Conservation (phyloP, 1,140 invertebrate genomes). For the Diprion similis region DNA sequence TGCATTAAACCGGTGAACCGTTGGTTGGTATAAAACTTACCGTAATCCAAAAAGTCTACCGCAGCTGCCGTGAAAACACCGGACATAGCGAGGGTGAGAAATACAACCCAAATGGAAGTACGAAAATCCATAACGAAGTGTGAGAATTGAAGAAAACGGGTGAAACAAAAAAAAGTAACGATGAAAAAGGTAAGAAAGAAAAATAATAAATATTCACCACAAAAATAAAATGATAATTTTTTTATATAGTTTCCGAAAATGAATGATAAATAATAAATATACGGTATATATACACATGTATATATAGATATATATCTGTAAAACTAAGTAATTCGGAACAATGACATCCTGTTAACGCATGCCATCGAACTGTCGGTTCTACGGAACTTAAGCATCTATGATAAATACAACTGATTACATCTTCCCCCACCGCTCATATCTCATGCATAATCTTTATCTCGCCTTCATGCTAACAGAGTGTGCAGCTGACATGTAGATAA, state of each 20-base stretch:
- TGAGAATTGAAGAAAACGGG: too few species aligned
- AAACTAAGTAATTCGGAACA: not conserved
- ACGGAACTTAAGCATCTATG: slow-evolving; percentile 43
- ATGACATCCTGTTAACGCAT: not conserved
- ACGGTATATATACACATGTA: not conserved
- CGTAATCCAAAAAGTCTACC: not conserved
- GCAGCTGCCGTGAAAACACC: not conserved
- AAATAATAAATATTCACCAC: not conserved
- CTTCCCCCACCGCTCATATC: slow-evolving; percentile 31
- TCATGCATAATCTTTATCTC: slow-evolving; percentile 16
- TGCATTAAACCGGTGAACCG: not conserved
- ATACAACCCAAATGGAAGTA: not conserved
- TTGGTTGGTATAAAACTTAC: not conserved
- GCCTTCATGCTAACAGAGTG: not conserved
- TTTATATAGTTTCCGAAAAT: too few species aligned
- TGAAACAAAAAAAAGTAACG: too few species aligned
- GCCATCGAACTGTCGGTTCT: slow-evolving; percentile 36
- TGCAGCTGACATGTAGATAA: not conserved
- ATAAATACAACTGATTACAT: slow-evolving; percentile 46
- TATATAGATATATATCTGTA: not conserved
- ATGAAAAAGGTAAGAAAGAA: too few species aligned
- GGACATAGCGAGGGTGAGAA: not conserved
- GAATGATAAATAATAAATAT: too few species aligned
- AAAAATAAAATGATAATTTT: too few species aligned
- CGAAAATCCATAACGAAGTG: not conserved